Conservation (phyloP, 2,888 invertebrate species). For the Cepaea hortensis region DNA sequence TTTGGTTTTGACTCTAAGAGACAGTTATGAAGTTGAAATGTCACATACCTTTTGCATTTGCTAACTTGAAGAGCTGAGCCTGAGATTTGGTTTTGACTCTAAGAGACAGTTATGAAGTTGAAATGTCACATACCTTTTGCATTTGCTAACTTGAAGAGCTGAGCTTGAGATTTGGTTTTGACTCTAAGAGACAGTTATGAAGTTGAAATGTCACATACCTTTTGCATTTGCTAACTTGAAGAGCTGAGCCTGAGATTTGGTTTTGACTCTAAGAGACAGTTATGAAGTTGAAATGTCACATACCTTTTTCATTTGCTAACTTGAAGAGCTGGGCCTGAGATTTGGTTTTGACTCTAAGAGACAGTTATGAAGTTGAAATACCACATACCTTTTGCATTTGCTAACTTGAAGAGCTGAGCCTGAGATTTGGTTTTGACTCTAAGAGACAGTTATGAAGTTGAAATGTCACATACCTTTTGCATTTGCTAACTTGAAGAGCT, state of each 20-base stretch:
- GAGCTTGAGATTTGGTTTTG: slow-evolving; percentile 82
- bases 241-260: slow-evolving; percentile 79
- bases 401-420: slow-evolving; percentile 47
- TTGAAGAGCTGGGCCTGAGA: slow-evolving; percentile 75
- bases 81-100: slow-evolving; percentile 87
- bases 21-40: background rate
- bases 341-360: slow-evolving; percentile 88
- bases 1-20: slow-evolving; percentile 89
- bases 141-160: slow-evolving; percentile 43
- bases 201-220: slow-evolving; percentile 34
- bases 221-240: slow-evolving; percentile 47
- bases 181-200: slow-evolving; percentile 82
- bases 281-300: background rate
- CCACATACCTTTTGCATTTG: slow-evolving; percentile 45
- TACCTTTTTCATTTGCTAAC: slow-evolving; percentile 48
- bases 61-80: slow-evolving; percentile 47
- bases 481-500: slow-evolving; percentile 43
- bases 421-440: slow-evolving; percentile 87
- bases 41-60: slow-evolving; percentile 45
- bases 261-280: slow-evolving; percentile 87
- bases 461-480: slow-evolving; percentile 45
- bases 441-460: background rate
- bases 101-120: background rate
- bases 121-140: slow-evolving; percentile 45
- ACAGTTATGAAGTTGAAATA: background rate